Base-by-base conservation (phyloP, 2,888 invertebrate species). In the Rhamphomyia laevipes region DNA sequence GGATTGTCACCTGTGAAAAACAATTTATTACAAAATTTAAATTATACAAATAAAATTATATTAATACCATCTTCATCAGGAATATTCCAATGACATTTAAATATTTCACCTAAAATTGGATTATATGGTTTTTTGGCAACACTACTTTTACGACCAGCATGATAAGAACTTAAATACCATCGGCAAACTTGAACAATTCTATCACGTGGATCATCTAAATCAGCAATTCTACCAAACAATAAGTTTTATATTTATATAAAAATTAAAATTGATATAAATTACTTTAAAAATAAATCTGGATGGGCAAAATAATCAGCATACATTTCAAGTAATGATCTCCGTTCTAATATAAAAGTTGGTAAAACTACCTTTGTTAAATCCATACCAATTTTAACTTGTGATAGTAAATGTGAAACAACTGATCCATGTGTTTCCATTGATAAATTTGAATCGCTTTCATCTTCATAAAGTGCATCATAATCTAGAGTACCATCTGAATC, bases 271-370 rank as follows among this genome's bases (percentile, higher is more conserved):
- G 13, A 21, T 12, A 48, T 46, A 60, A n/a, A n/a, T 70, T 72
- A 92, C 92, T 79, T 86, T 55, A 87, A 78, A 73, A 99, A 97
- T 61, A 95, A 80, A 72, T 97, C 96, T 0, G 99, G 96, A 77
- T 99, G 99, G 12, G 99, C 95, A 73, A 99, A 96, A 67, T 97
- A 99, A 74, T 99, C 99, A 45, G 99, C 97, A 70, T 96, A 99
- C 99, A 99, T 99, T 75, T 99, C 99, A 43, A 99, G 76, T 37
- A 99, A 77, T 1, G 97, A 99, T 53, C 99, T 81, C 68, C 94
- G 80, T 69, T 99, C 99, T 60, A 99, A 73, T 59, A 99, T 99
- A 67, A 99, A 99, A 23, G 99, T 99, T 18, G 99, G 99, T 55
- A 99, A 75, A 47, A 95, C 95, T 48, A 78, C 80, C 78, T 97